Evolutionary conservation across 2,888 invertebrate genomes (phyloP), one percentile per base, ranked within the genome.

Genomic region (Petrolisthes manimaculis): DNA sequence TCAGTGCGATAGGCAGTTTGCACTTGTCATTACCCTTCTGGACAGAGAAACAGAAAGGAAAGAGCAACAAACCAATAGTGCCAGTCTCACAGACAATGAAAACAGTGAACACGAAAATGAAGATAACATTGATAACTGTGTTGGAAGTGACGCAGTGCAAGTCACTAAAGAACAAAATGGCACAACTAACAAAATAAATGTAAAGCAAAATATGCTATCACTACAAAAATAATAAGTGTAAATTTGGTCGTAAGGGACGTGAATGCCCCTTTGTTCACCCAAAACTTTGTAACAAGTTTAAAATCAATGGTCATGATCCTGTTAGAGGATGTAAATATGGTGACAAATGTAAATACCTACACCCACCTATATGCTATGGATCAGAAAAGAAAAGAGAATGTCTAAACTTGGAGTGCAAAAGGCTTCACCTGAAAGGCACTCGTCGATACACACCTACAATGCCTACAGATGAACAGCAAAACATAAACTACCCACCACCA

Each of bases 371-470:
- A n/a, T 24, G 77, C 21, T 75, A 37, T 24, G 12, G 12, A 1
- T 84, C 75, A 84, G 55, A 37, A 54, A 75, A 61, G 55, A 75
- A 6, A 75, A 74, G 84, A 84, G 67, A 37, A 37, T 86, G n/a
- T 79, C 67, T 67, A 67, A 67, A 14, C 12, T 18, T 67, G 18
- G 67, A 18, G 18, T 67, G 67, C 18, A 67, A 67, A 67, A 67
- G 67, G 18, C 67, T 67, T 3, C 67, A 67, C 18, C 67, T 67
- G 18, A 67, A 67, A 18, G 67, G 67, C 18, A 67, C 67, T 67
- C 67, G 67, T 18, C 67, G 67, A 14, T 67, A 67, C 67, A 12
- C 67, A 14, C 67, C 67, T 67, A 18, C 1, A n/a, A 5, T 24
- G 61, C 12, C n/a, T 21, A 56, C 56, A 84, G 9, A 56, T 78